phyloP scores from a whole-genome alignment of 2,113 vertebrate species.

The Glareola pratincola region DNA sequence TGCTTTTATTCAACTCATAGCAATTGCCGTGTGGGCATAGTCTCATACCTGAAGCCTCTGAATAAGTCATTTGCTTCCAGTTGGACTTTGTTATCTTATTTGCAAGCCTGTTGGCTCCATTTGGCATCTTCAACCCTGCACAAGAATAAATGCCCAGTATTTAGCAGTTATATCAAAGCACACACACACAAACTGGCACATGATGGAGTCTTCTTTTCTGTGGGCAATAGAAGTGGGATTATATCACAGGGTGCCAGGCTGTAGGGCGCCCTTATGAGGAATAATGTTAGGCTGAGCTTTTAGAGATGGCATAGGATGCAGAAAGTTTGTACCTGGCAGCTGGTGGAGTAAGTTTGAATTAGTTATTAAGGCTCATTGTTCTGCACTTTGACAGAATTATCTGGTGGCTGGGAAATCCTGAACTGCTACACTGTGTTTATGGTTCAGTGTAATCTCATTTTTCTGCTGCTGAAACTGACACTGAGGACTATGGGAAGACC shows the following conservation, averaged over 20 bases:
- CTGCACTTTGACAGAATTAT: background rate
- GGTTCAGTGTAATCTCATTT: background rate
- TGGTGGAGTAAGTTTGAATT: background rate
- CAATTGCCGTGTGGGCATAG: background rate
- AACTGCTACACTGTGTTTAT: background rate
- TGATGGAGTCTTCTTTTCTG: background rate
- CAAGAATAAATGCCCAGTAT: background rate
- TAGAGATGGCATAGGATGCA: background rate
- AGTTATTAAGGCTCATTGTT: background rate
- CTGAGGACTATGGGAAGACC: background rate
- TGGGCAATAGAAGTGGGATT: background rate
- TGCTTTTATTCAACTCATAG: background rate
- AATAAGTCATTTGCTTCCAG: background rate
- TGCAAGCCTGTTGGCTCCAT: background rate
- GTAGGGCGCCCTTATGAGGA: rapidly evolving
- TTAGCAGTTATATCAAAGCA: background rate
- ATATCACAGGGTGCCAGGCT: background rate
- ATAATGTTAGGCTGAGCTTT: background rate
- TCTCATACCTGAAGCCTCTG: background rate
- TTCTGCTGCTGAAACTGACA: background rate
- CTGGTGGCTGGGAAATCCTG: background rate
- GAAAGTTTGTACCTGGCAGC: background rate
- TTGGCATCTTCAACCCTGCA: background rate
- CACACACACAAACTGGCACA: background rate
- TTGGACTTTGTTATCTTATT: background rate